Evolutionary conservation across 2,888 invertebrate genomes (phyloP), one percentile per base, ranked within the genome.

Genomic region (Litoditis marina): DNA sequence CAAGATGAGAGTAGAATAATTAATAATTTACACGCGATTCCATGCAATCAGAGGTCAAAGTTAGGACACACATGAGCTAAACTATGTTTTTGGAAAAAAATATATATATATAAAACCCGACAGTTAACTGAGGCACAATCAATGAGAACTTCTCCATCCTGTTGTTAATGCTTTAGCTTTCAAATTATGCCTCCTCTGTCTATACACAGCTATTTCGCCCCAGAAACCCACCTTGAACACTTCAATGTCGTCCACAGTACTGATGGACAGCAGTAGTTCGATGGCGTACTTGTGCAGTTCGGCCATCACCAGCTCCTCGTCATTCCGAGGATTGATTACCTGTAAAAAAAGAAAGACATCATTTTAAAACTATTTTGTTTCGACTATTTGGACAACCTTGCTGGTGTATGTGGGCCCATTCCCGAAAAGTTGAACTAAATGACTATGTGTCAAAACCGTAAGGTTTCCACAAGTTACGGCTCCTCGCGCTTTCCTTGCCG

Each of bases 241-340:
- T 86, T 99, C 98, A 0, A 94, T 93, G 84, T 99, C 98, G 76
- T 99, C 96, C 2, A 99, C 96, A 86, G 94, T 92, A 16, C 95
- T 96, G 63, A 87, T 86, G 46, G 84, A 73, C 31, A 87, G 83
- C 64, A 86, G 78, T 69, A 86, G 85, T 61, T 83, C 79, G 22
- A 86, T 66, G 16, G 80, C 76, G 63, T 77, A 73, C 55, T 53
- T 53, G 60, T 81, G 80, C n/a, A 74, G 61, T 27, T 74, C 66
- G 22, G 47, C 47, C 2, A 64, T 34, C 34, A 53, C 42, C 2
- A 5, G 16, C 27, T 65, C 53, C 19, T 42, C 19, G 13, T 67
- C 66, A 8, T 62, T 39, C 3, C 60, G 13, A 22, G 65, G 62
- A n/a, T 66, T 60, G 11, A 32, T 36, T 7, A 69, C 47, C 60